Evolutionary conservation across 2,797 vertebrate species (phyloP).

Genomic region (Coregonus sp.): DNA sequence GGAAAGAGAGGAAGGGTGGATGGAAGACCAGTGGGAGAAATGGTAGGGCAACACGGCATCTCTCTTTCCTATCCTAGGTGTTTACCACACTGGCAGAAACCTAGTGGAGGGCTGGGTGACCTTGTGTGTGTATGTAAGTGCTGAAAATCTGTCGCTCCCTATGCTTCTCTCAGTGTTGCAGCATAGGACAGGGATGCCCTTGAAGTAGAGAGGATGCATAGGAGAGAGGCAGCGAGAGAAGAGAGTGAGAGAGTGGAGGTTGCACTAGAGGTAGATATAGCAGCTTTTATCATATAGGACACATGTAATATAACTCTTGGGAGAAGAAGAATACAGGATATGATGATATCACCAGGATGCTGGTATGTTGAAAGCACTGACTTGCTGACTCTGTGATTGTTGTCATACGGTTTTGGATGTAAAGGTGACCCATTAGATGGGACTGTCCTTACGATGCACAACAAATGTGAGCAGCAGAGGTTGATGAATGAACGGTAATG

Average conservation of each 20-base stretch:
- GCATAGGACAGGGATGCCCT: slow-evolving; percentile 60
- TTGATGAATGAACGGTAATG: slow-evolving; percentile 35
- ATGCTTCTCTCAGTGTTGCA: slow-evolving; percentile 28
- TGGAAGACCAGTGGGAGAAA: slow-evolving; percentile 99
- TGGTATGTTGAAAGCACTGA: slow-evolving; percentile 2
- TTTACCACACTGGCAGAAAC: slow-evolving; percentile 31
- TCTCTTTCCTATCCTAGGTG: slow-evolving; percentile 20
- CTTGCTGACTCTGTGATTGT: background rate
- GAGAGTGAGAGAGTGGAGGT: background rate
- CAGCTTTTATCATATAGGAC: background rate
- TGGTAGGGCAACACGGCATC: slow-evolving; percentile 79
- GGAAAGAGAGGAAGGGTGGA: slow-evolving; percentile 91
- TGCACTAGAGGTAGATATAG: background rate
- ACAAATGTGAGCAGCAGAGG: slow-evolving; percentile 34
- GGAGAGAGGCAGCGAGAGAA: background rate
- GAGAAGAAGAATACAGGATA: background rate
- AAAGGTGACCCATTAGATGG: slow-evolving; percentile 16
- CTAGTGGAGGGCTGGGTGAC: slow-evolving; percentile 25
- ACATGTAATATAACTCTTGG: background rate
- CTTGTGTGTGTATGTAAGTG: slow-evolving; percentile 28
- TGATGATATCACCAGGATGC: background rate
- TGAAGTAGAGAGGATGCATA: slow-evolving; percentile 57
- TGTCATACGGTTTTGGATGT: background rate
- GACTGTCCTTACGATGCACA: slow-evolving; percentile 31
- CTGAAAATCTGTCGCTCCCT: slow-evolving; percentile 27